Base-by-base conservation (phyloP, 2,797 vertebrate species). In the Oceanodroma leucorhoa region DNA sequence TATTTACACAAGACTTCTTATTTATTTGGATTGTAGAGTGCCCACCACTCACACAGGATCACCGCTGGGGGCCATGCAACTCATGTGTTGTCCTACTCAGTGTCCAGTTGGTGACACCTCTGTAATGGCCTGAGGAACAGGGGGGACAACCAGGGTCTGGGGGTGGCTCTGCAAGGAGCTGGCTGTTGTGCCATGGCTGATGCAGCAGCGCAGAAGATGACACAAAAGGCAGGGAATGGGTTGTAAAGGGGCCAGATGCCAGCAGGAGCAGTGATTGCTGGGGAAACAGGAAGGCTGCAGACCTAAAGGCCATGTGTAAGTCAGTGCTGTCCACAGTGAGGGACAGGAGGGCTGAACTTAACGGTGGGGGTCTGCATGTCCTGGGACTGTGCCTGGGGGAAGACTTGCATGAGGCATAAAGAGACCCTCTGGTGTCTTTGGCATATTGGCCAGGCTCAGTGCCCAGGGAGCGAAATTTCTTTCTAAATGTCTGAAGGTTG, bases 11-110 rank as follows among this genome's bases (percentile, higher is more conserved):
- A 45, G 46, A 36, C 5, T 18, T 60, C 71, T 64, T 69, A 54
- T 86, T 75, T 67, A 27, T 78, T 78, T 92, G 41, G 45, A 22
- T 58, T 43, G 36, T 48, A 57, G 55, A 40, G 53, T 62, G 58
- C 27, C 55, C 38, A 24, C 41, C 38, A n/a, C 30, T 77, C 50
- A 54, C n/a, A 30, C 14, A 40, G 46, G 69, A 53, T 61, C 32
- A 34, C 19, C 1, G 0, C 45, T 58, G 62, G 32, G 18, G 58
- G 43, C 32, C 0, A 0, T 18, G 43, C 14, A 19, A 29, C n/a
- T 64, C 19, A 4, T 0, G 0, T 11, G 15, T 75, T 72, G 26
- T 34, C 9, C 57, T 78, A 18, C 24, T 58, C 30, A 14, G n/a
- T 18, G 50, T 62, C 29, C 81, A 48, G 23, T 15, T 71, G 32